phyloP scores from a whole-genome alignment of 2,888 invertebrate species.

The Phasia obesa region DNA sequence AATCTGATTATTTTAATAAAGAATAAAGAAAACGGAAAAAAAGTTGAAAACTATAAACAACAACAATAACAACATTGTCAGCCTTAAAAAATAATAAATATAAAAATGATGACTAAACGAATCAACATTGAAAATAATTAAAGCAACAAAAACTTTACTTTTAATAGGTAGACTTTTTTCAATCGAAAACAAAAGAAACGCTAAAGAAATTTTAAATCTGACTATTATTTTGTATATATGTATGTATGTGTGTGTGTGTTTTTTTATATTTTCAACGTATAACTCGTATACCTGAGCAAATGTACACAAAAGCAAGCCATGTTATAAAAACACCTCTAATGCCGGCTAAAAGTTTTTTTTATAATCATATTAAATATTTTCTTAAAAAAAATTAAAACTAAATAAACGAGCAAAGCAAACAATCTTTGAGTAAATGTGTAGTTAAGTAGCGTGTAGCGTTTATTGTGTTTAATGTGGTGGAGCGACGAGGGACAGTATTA shows the following conservation, averaged over 20 bases:
- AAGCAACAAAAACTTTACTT: constrained; percentile 11
- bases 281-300: constrained; percentile 8
- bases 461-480: constrained; percentile 20
- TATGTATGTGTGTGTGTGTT: not conserved
- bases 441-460: constrained; percentile 30
- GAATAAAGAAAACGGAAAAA: constrained; percentile 3
- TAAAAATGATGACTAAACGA: constrained; percentile 44
- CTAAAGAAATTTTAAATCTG: constrained; percentile 8
- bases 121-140: constrained; percentile 26
- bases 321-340: constrained; percentile 8
- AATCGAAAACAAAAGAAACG: constrained; percentile 2
- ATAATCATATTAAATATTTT: constrained; percentile 3
- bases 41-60: constrained; percentile 22
- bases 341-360: not conserved
- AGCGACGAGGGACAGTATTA: constrained; percentile 19
- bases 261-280: not conserved
- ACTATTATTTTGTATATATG: not conserved
- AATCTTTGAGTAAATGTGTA: not conserved
- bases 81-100: not conserved
- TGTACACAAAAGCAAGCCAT: not conserved
- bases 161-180: constrained; percentile 30
- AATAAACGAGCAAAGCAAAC: not conserved
- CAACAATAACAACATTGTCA: not conserved
- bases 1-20: constrained; percentile 30
- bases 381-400: constrained; percentile 1